A percentile compares a stretch with the other conserved stretches of the same genome.
phyloP scores from a whole-genome alignment of 2,113 vertebrate genomes.

The Morone chrysops region DNA sequence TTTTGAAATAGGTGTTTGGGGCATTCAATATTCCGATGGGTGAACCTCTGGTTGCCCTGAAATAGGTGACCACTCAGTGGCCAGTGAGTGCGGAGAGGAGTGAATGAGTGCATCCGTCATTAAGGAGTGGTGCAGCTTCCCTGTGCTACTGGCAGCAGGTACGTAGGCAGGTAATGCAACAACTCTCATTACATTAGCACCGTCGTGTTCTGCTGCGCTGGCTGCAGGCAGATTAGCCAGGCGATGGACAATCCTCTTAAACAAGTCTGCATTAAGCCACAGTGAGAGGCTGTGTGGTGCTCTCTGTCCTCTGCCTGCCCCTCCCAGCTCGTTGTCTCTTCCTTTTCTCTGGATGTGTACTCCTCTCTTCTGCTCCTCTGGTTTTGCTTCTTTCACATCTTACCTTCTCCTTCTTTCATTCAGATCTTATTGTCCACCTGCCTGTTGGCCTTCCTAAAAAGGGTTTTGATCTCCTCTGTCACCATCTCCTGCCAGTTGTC shows the following conservation, averaged over 20 bases:
- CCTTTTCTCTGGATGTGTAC: constrained; percentile 18
- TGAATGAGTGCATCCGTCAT: constrained; percentile 51
- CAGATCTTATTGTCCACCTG: constrained; percentile 82
- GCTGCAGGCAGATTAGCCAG: constrained; percentile 82
- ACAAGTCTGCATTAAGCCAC: constrained; percentile 81
- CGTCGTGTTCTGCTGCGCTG: constrained; percentile 81
- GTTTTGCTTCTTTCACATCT: constrained; percentile 25
- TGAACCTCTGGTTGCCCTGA: constrained; percentile 56
- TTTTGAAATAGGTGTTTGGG: constrained; percentile 69
- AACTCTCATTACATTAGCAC: constrained; percentile 83
- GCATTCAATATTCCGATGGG: constrained; percentile 41
- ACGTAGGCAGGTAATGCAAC: constrained; percentile 53
- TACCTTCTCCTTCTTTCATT: constrained; percentile 41
- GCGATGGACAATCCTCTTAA: constrained; percentile 85
- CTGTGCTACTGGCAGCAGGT: constrained; percentile 48
- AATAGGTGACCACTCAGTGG: constrained; percentile 80
- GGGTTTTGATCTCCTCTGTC: constrained; percentile 89
- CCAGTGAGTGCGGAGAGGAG: constrained; percentile 62
- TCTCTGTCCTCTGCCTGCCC: constrained; percentile 51
- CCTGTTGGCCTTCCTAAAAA: constrained; percentile 85
- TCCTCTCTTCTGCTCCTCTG: constrained; percentile 21
- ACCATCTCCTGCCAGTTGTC: constrained; percentile 88
- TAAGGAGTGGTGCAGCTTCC: constrained; percentile 48
- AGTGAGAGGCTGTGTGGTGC: constrained; percentile 65
- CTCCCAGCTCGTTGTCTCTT: constrained; percentile 19